These are phyloP conservation scores for Tauraco erythrolophus DNA, from an alignment of 2,113 vertebrate species.

Conservation along the genomic window DNA sequence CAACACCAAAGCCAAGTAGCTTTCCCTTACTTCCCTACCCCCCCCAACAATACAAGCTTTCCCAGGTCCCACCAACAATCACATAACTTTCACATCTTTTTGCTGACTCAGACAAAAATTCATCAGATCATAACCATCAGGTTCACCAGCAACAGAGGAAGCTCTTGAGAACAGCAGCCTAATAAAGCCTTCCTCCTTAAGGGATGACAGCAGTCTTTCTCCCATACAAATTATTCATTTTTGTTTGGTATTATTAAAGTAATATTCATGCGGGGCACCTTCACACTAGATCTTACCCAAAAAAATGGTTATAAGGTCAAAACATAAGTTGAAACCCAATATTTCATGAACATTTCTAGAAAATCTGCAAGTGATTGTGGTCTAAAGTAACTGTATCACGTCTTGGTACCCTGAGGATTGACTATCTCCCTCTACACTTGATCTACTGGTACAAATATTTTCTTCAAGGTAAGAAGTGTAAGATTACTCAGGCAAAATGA, in stretches of 20 bases:
- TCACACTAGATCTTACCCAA: not conserved
- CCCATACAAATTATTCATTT: not conserved
- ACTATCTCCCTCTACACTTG: not conserved
- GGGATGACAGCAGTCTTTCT: not conserved
- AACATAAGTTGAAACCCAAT: not conserved
- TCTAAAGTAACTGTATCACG: not conserved
- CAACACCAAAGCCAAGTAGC: not conserved
- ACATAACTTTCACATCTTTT: not conserved
- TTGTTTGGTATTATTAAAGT: not conserved
- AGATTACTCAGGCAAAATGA: not conserved
- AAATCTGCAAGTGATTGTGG: not conserved
- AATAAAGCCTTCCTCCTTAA: not conserved
- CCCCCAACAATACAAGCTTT: not conserved
- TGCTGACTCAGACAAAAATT: conserved; percentile 15
- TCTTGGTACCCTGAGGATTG: not conserved
- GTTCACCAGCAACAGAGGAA: conserved; percentile 5
- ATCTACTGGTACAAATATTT: not conserved
- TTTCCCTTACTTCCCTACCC: not conserved
- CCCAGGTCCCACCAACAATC: not conserved
- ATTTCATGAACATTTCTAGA: not conserved
- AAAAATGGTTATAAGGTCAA: not conserved
- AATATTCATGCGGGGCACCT: not conserved
- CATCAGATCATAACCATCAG: not conserved
- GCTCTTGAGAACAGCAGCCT: not conserved
- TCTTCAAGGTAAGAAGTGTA: not conserved